These are phyloP conservation scores for Scolopax mira DNA, from an alignment of 2,113 vertebrate genomes.

Conservation along the genomic window DNA sequence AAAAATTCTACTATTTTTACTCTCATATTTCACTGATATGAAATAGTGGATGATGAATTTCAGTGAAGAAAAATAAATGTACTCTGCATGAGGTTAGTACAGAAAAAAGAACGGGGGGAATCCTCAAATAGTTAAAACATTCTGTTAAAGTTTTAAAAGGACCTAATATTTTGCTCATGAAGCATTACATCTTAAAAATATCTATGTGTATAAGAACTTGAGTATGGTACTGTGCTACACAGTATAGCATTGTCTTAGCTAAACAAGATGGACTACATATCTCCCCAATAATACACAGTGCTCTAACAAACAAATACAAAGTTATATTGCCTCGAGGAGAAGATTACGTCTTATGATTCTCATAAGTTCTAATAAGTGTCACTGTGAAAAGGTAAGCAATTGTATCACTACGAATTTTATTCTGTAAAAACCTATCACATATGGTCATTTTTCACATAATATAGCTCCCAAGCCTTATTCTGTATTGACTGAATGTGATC, in stretches of 20 bases:
- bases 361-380: slow-evolving; percentile 71
- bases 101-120: neutral
- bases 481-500: slow-evolving; percentile 27
- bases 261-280: slow-evolving; percentile 44
- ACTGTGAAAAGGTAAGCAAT: slow-evolving; percentile 59
- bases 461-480: slow-evolving; percentile 32
- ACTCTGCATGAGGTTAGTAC: neutral
- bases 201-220: slow-evolving; percentile 15
- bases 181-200: neutral
- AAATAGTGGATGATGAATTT: slow-evolving; percentile 44
- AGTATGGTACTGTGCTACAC: neutral
- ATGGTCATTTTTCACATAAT: slow-evolving; percentile 55
- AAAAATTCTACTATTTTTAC: slow-evolving; percentile 72
- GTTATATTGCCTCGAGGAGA: slow-evolving; percentile 46
- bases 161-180: slow-evolving; percentile 2
- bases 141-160: neutral
- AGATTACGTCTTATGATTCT: slow-evolving; percentile 64
- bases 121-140: neutral
- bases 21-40: slow-evolving; percentile 56
- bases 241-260: slow-evolving; percentile 2
- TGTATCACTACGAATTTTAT: slow-evolving; percentile 66
- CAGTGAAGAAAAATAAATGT: neutral
- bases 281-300: neutral
- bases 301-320: slow-evolving; percentile 47
- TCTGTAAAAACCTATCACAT: slow-evolving; percentile 62